Base-by-base conservation (phyloP, 2,797 vertebrate species). In the Chrosomus eos region DNA sequence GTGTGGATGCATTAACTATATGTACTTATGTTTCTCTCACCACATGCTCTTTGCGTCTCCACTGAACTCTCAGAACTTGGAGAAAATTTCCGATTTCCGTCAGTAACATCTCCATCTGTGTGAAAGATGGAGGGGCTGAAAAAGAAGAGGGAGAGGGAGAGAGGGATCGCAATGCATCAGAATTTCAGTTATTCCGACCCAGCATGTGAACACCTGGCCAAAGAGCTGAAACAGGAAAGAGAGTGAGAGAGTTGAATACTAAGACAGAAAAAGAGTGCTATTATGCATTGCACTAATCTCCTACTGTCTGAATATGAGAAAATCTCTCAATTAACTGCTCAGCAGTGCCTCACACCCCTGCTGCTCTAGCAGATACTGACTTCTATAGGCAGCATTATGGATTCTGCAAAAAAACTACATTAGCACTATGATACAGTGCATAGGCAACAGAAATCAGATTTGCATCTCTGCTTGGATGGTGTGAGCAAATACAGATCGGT, bases 31-130 rank as follows among this genome's bases (percentile, higher is more conserved):
- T 86, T 67, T 88, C 51, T 85, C 96, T 96, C 87, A 97, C 97
- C 97, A 0, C 97, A 98, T 79, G 96, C 96, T 91, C 96, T 97
- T 89, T 96, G 96, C 58, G 95, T 92, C 64, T 97, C 97, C 11
- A 95, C 90, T 3, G 96, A 95, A 0, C 95, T 95, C 78, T 98
- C 97, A 0, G 97, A 97, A 90, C 92, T 97, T 53, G 96, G 97
- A 26, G 97, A 97, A 43, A 96, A 96, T 89, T 96, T 97, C 82
- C 93, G 94, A 74, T 92, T 94, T 53, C 95, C 96, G n/a, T 97
- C 96, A 0, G 93, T 92, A 45, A 94, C 88, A 51, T 97, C 95
- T 70, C 93, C 96, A 87, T 97, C 96, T 62, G 95, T 93, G 89
- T 96, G 95, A 84, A 96, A 96, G 88, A 97, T 96, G 14, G 96